phyloP scores from a whole-genome alignment of 2,888 invertebrate genomes.

The Andrena trimmerana region DNA sequence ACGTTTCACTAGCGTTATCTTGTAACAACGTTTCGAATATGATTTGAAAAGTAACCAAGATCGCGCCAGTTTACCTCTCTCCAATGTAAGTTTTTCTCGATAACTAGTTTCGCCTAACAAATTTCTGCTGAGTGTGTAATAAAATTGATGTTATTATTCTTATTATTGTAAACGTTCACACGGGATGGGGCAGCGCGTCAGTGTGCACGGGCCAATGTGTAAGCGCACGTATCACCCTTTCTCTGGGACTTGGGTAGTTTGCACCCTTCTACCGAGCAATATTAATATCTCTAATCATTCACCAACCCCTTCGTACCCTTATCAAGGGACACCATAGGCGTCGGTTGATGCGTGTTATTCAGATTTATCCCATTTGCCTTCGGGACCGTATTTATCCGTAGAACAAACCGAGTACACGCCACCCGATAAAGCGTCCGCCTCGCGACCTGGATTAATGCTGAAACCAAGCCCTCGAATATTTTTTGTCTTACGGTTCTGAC shows the following conservation, averaged over 20 bases:
- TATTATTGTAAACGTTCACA: background rate
- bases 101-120: too few relatives aligned
- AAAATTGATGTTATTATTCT: background rate
- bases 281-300: slow-evolving; percentile 85
- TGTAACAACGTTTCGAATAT: background rate
- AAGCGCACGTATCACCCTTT: slow-evolving; percentile 60
- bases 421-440: slow-evolving; percentile 76
- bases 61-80: too few relatives aligned
- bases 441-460: slow-evolving; percentile 76
- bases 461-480: slow-evolving; percentile 61
- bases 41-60: too few relatives aligned
- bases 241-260: slow-evolving; percentile 71
- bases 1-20: slow-evolving; percentile 4
- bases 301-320: slow-evolving; percentile 83
- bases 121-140: background rate
- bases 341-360: slow-evolving; percentile 83
- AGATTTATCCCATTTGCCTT: slow-evolving; percentile 82
- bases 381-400: slow-evolving; percentile 78
- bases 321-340: slow-evolving; percentile 82
- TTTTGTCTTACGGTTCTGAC: slow-evolving; percentile 40
- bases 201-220: slow-evolving; percentile 25
- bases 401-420: slow-evolving; percentile 78
- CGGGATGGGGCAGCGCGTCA: background rate
- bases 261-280: slow-evolving; percentile 79
- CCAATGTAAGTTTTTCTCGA: too few relatives aligned